Evolutionary conservation across 2,797 vertebrate genomes (phyloP).

Genomic region (Enteromius trimaculatus): DNA sequence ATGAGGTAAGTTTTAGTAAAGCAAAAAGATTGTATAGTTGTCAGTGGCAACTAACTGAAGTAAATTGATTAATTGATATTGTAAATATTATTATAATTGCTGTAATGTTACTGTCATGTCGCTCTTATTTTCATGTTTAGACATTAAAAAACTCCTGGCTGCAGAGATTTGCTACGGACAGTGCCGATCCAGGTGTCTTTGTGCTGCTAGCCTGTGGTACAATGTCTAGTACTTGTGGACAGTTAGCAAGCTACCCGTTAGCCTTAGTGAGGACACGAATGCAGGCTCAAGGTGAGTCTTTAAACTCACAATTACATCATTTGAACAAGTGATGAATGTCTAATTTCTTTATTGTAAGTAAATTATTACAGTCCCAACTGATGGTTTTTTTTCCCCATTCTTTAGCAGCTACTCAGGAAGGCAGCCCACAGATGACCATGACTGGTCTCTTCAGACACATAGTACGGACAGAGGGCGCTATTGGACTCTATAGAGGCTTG

Average conservation of each 20-base stretch:
- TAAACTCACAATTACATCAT: not conserved
- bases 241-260: constrained; percentile 92
- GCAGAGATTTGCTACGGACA: constrained; percentile 88
- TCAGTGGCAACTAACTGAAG: not conserved
- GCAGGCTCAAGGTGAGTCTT: constrained; percentile 91
- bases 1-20: constrained; percentile 82
- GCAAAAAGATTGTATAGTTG: not conserved
- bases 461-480: constrained; percentile 84
- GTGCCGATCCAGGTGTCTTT: constrained; percentile 91
- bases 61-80: not conserved
- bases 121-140: constrained; percentile 66
- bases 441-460: constrained; percentile 85
- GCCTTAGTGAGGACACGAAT: constrained; percentile 96
- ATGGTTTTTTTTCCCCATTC: not conserved
- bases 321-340: not conserved
- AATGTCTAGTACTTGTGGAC: constrained; percentile 94
- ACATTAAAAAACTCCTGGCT: constrained; percentile 95
- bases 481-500: constrained; percentile 86
- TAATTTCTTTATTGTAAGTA: no score
- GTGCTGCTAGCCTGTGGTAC: constrained; percentile 95
- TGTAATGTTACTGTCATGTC: not conserved
- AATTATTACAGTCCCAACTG: not conserved
- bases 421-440: constrained; percentile 83
- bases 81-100: not conserved
- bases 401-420: constrained; percentile 79